A percentile compares a stretch with the other conserved stretches of the same genome.
Evolutionary conservation across 2,113 vertebrate genomes (phyloP).

Genomic region (Scalopus aquaticus): DNA sequence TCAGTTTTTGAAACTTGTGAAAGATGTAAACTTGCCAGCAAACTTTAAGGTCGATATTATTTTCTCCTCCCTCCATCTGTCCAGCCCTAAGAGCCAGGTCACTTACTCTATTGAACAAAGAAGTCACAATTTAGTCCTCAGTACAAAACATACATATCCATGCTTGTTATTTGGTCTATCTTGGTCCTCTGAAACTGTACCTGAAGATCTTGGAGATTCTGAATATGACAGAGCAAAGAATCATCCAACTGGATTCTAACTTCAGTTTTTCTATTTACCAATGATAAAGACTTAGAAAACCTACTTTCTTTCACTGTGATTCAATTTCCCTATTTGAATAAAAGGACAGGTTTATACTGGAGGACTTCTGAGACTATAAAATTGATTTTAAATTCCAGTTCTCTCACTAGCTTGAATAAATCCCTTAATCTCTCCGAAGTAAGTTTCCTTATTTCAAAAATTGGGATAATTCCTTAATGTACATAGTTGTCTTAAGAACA

Average conservation of each 20-base stretch:
- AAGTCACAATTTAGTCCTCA: background rate
- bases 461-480: background rate
- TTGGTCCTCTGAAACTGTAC: background rate
- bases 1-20: background rate
- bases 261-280: background rate
- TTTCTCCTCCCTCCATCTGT: background rate
- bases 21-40: background rate
- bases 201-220: background rate
- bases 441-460: conserved; percentile 49
- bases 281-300: background rate
- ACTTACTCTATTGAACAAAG: background rate
- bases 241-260: background rate
- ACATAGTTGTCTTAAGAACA: background rate
- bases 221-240: background rate
- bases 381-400: conserved; percentile 20
- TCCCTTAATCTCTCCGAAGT: conserved; percentile 18
- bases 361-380: background rate
- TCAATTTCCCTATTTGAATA: background rate
- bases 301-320: background rate
- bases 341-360: background rate
- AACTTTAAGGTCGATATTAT: background rate
- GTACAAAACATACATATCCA: background rate
- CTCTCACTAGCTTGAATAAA: conserved; percentile 38
- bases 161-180: background rate
- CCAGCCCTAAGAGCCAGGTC: background rate